phyloP scores from a whole-genome alignment of 1,140 invertebrate species.

The Hestina assimilis region DNA sequence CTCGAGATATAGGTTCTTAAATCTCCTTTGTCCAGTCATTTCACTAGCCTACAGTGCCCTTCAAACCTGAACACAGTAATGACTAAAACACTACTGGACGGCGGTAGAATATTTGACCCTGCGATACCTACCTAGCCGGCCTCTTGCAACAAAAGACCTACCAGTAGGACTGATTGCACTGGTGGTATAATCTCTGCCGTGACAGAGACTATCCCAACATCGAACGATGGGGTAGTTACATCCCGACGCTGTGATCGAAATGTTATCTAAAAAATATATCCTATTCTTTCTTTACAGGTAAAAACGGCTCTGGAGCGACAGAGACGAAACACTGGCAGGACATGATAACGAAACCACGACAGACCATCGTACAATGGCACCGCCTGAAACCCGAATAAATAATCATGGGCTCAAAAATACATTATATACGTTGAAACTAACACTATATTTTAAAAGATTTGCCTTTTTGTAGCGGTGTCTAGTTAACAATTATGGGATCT shows the following conservation, averaged over 20 bases:
- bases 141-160: no score
- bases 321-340: slow-evolving; percentile 97
- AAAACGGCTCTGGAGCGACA: slow-evolving; percentile 93
- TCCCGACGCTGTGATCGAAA: not conserved
- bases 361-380: slow-evolving; percentile 96
- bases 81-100: no score
- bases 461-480: not conserved
- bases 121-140: no score
- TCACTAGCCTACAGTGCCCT: no score
- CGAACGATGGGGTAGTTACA: no score
- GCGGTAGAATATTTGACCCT: no score
- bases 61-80: no score
- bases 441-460: slow-evolving; percentile 10
- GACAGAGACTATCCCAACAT: no score
- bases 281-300: slow-evolving; percentile 84
- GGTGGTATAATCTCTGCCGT: no score
- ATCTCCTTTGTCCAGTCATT: no score
- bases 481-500: not conserved
- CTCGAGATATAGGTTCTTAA: no score
- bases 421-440: slow-evolving; percentile 7
- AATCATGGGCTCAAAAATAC: slow-evolving; percentile 16
- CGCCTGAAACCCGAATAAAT: slow-evolving; percentile 90
- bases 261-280: not conserved
- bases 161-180: no score
- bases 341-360: slow-evolving; percentile 96